Conservation (phyloP, 2,888 invertebrate genomes). For the Yponomeuta sedellus region DNA sequence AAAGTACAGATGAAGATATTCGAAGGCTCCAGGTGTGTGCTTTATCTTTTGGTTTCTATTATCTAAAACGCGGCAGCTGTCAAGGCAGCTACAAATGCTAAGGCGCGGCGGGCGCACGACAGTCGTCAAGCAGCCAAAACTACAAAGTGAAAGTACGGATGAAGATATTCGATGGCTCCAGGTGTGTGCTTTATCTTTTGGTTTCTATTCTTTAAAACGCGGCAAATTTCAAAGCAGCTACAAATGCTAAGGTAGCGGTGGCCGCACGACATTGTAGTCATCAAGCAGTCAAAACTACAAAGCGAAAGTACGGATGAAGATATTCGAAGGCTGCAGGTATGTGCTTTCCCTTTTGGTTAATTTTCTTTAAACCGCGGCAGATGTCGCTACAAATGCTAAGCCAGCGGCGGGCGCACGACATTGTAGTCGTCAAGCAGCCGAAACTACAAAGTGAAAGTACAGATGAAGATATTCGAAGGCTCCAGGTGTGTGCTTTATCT, state of each 20-base stretch:
- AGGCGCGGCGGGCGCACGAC: slow-evolving; percentile 78
- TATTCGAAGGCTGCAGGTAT: slow-evolving; percentile 80
- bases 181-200: slow-evolving; percentile 42
- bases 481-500: slow-evolving; percentile 68
- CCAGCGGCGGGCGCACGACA: slow-evolving; percentile 80
- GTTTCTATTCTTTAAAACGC: slow-evolving; percentile 8
- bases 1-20: slow-evolving; percentile 82
- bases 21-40: slow-evolving; percentile 77
- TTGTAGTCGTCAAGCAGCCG: slow-evolving; percentile 88
- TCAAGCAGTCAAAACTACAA: slow-evolving; percentile 79
- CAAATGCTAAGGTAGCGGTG: slow-evolving; percentile 62
- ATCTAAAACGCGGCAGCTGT: slow-evolving; percentile 44
- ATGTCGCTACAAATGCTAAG: slow-evolving; percentile 51
- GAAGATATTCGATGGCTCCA: slow-evolving; percentile 83
- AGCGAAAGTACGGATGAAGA: slow-evolving; percentile 80
- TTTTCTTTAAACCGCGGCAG: slow-evolving; percentile 29
- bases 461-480: slow-evolving; percentile 84
- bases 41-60: too few relatives aligned
- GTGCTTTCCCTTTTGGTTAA: not conserved
- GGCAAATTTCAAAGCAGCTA: slow-evolving; percentile 45
- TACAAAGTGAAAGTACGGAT: slow-evolving; percentile 66
- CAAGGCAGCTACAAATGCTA: slow-evolving; percentile 41
- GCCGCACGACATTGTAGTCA: slow-evolving; percentile 87
- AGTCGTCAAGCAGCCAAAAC: slow-evolving; percentile 84
- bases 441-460: slow-evolving; percentile 42